Conservation (phyloP, 30 jellyfish, hydroid and myxozoan species). For the Pelagia noctiluca region DNA sequence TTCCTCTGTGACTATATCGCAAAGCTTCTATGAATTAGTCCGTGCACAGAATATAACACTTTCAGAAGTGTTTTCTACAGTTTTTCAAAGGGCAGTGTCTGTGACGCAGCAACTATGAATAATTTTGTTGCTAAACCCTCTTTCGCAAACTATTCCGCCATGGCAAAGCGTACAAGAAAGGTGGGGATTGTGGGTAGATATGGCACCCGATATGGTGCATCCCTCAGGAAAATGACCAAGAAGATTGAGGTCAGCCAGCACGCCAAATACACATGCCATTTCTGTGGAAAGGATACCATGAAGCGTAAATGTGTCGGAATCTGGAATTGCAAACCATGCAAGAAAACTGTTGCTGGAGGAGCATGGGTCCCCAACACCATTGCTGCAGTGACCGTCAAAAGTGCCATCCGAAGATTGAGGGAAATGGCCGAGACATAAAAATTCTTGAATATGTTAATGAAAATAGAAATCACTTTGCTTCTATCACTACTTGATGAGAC, state of each 20-base stretch:
- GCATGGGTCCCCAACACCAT: conserved; percentile 86
- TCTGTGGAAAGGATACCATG: conserved; percentile 79
- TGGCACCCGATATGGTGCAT: conserved; percentile 99
- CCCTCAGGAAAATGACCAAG: conserved; percentile 96
- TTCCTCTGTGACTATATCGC: no score
- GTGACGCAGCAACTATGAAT: no score
- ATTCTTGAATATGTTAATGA: no score
- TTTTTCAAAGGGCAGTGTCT: no score
- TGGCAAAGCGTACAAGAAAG: conserved; percentile 4
- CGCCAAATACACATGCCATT: conserved; percentile 93
- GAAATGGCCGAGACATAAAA: conserved; percentile 72
- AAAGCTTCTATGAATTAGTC: no score
- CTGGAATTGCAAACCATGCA: conserved; percentile 86
- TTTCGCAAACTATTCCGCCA: background rate
- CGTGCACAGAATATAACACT: no score
- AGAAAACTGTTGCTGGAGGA: conserved; percentile 81
- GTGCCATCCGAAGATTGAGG: conserved; percentile 79
- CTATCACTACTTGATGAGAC: no score
- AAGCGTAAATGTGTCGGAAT: conserved; percentile 77
- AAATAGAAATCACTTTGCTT: no score
- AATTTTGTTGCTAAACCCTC: no score
- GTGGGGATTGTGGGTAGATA: conserved; percentile 98
- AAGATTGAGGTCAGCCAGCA: conserved; percentile 96
- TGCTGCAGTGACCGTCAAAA: conserved; percentile 78
- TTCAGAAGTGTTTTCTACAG: no score